These are phyloP conservation scores for Cuniculus paca DNA, from an alignment of 2,797 vertebrate genomes.

Conservation along the genomic window DNA sequence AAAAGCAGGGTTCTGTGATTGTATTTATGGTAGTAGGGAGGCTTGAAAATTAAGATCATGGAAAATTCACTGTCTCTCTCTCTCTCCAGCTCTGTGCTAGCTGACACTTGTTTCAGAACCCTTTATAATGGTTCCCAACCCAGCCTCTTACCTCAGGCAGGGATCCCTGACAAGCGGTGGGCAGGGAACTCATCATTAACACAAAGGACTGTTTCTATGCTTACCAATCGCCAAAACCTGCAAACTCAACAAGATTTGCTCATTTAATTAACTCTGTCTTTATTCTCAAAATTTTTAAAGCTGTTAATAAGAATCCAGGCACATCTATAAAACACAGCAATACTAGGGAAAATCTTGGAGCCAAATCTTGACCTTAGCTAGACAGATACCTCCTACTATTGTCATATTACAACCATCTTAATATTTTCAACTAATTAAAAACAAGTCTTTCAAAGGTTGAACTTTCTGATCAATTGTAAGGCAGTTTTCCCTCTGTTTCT, in stretches of 20 bases:
- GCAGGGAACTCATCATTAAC: background rate
- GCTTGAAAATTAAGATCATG: constrained; percentile 25
- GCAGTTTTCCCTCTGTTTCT: background rate
- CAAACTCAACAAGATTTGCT: background rate
- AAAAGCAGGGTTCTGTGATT: background rate
- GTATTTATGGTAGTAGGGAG: background rate
- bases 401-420: background rate
- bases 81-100: background rate
- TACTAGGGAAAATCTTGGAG: constrained; percentile 24
- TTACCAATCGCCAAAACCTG: constrained; percentile 42
- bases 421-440: constrained; percentile 59
- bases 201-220: background rate
- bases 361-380: constrained; percentile 31
- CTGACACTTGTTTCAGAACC: background rate
- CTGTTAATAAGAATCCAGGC: constrained; percentile 35
- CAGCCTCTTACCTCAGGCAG: background rate
- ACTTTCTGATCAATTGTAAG: constrained; percentile 15
- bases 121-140: background rate
- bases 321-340: background rate
- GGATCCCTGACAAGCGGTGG: background rate
- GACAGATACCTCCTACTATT: background rate
- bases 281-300: constrained; percentile 19
- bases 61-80: background rate
- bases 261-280: constrained; percentile 24
- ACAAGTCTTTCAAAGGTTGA: constrained; percentile 40